Evolutionary conservation across 2,888 invertebrate species (phyloP).

Genomic region (Ectemnius cavifrons): DNA sequence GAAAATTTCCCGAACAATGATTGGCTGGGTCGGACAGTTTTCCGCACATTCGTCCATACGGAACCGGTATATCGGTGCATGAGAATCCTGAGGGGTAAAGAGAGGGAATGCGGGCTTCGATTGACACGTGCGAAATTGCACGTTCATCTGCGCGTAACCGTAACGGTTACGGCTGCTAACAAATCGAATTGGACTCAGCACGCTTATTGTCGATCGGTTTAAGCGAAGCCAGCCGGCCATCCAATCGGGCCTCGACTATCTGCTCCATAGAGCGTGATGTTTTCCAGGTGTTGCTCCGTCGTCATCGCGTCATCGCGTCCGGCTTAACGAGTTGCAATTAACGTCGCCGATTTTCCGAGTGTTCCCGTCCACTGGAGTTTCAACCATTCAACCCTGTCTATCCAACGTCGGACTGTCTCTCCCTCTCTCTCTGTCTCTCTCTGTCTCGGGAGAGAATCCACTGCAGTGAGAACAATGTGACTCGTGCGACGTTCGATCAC

Average conservation of each 20-base stretch:
- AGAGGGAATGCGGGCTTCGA: constrained; percentile 9
- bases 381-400: no score
- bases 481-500: constrained; percentile 7
- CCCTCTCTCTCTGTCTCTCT: no score
- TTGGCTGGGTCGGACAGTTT: no score
- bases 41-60: no score
- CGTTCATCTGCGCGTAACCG: constrained; percentile 25
- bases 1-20: neutral
- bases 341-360: constrained; percentile 51
- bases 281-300: constrained; percentile 48
- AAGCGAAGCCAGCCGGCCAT: constrained; percentile 25
- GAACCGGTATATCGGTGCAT: no score
- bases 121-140: constrained; percentile 34
- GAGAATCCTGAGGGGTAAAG: neutral
- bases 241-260: no score
- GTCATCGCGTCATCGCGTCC: constrained; percentile 34
- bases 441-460: no score
- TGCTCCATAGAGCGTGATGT: constrained; percentile 48
- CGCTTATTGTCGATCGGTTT: constrained; percentile 50
- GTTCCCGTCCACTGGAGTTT: neutral
- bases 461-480: constrained; percentile 38
- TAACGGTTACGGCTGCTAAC: constrained; percentile 26
- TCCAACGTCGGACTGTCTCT: no score
- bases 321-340: constrained; percentile 60
- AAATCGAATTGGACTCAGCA: constrained; percentile 41